Evolutionary conservation across 2,888 invertebrate genomes (phyloP).

Genomic region (Bugulina stolonifera): DNA sequence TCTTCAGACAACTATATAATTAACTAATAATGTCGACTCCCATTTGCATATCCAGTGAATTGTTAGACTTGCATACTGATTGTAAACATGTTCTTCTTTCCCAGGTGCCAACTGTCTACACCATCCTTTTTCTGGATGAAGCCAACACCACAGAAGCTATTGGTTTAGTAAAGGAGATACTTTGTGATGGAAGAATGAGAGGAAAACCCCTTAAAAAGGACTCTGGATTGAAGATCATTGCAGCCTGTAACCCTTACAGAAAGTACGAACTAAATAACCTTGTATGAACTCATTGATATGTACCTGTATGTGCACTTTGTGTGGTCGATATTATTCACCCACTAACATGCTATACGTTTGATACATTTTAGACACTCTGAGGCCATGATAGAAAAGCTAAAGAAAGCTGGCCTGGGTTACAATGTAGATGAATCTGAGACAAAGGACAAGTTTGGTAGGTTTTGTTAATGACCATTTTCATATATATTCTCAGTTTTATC

Average conservation of each 20-base stretch:
- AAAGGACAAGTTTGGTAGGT: slow-evolving; percentile 34
- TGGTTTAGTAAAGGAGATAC: slow-evolving; percentile 47
- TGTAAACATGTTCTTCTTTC: neutral
- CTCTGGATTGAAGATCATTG: slow-evolving; percentile 21
- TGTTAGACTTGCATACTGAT: too few species aligned
- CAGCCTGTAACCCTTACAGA: slow-evolving; percentile 25
- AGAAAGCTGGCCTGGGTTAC: slow-evolving; percentile 46
- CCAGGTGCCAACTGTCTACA: slow-evolving; percentile 35
- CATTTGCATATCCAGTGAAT: too few species aligned
- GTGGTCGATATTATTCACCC: too few species aligned
- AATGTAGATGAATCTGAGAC: slow-evolving; percentile 44
- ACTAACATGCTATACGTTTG: too few species aligned
- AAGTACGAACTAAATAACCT: too few species aligned
- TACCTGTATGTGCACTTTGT: too few species aligned
- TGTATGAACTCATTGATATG: too few species aligned
- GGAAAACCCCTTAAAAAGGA: slow-evolving; percentile 35
- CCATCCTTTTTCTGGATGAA: slow-evolving; percentile 47
- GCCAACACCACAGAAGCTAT: slow-evolving; percentile 50
- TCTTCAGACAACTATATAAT: too few species aligned
- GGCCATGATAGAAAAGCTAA: slow-evolving; percentile 42
- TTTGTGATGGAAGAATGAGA: slow-evolving; percentile 44
- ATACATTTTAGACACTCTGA: slow-evolving; percentile 42
- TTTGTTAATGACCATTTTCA: neutral
- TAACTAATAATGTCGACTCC: too few species aligned
- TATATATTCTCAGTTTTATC: too few species aligned